These are phyloP conservation scores for Pseudopleuronectes americanus DNA, from an alignment of 2,797 vertebrate species.

Conservation along the genomic window DNA sequence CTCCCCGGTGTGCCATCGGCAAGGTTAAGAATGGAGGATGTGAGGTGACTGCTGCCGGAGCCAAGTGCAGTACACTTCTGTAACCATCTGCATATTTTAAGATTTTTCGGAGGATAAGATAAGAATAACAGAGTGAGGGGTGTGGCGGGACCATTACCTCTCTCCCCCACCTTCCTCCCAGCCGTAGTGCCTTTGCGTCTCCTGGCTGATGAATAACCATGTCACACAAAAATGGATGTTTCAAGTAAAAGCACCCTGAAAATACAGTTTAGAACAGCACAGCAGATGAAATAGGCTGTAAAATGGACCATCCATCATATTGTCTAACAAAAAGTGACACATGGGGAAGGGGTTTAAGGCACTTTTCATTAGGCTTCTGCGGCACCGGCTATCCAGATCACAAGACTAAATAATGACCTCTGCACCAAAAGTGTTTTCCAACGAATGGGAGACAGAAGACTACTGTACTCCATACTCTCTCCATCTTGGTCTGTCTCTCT, in stretches of 20 bases:
- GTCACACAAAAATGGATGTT: slow-evolving; percentile 86
- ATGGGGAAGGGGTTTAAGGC: slow-evolving; percentile 73
- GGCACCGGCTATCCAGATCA: slow-evolving; percentile 75
- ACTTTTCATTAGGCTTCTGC: slow-evolving; percentile 80
- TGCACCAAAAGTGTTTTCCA: slow-evolving; percentile 71
- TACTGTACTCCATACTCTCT: slow-evolving; percentile 60
- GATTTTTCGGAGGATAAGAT: slow-evolving; percentile 42
- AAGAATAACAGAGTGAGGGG: slow-evolving; percentile 40
- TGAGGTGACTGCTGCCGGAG: slow-evolving; percentile 13
- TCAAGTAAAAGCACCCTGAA: slow-evolving; percentile 84
- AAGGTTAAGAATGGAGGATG: slow-evolving; percentile 34
- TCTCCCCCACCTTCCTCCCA: slow-evolving; percentile 63
- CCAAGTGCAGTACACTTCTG: slow-evolving; percentile 10
- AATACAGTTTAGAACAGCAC: slow-evolving; percentile 85
- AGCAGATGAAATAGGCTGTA: slow-evolving; percentile 83
- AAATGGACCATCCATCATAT: slow-evolving; percentile 86
- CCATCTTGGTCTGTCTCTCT: slow-evolving; percentile 37
- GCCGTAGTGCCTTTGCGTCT: slow-evolving; percentile 66
- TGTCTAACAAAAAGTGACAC: slow-evolving; percentile 79
- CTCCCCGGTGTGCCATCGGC: slow-evolving; percentile 44
- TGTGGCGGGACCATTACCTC: slow-evolving; percentile 42
- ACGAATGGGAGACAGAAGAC: slow-evolving; percentile 64
- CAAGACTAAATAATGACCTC: slow-evolving; percentile 80
- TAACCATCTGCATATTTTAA: slow-evolving; percentile 32
- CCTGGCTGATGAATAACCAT: slow-evolving; percentile 85